Evolutionary conservation across 2,888 invertebrate species (phyloP).

Genomic region (Leptopterna dolabrata): DNA sequence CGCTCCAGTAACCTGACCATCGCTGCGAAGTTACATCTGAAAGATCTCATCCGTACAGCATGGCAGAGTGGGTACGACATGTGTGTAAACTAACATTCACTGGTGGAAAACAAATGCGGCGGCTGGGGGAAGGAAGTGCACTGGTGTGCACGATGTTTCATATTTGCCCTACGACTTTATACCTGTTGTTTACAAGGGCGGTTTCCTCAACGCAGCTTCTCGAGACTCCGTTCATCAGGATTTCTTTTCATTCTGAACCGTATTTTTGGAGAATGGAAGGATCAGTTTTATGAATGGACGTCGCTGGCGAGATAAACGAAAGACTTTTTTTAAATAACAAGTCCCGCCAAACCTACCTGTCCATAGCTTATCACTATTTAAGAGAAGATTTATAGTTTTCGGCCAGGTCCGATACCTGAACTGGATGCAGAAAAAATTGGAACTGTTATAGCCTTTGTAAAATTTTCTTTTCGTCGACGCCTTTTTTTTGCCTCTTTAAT

Average conservation of each 20-base stretch:
- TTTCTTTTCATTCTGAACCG: not conserved
- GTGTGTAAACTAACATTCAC: constrained; percentile 16
- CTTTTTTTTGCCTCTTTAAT: constrained; percentile 3
- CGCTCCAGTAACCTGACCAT: not conserved
- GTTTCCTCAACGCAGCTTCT: not conserved
- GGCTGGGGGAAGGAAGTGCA: not conserved
- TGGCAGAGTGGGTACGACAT: not conserved
- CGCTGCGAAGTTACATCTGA: not conserved
- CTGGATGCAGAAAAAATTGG: not conserved
- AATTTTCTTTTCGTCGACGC: not conserved
- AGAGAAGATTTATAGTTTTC: constrained; percentile 33
- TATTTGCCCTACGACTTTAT: constrained; percentile 37
- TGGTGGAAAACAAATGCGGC: not conserved
- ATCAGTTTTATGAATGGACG: constrained; percentile 37
- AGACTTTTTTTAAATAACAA: not conserved
- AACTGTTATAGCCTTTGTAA: not conserved
- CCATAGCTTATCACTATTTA: constrained; percentile 30
- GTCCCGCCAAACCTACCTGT: constrained; percentile 20
- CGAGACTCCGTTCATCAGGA: constrained; percentile 11
- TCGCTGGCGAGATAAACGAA: not conserved
- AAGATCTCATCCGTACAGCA: not conserved
- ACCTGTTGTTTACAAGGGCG: not conserved
- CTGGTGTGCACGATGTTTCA: constrained; percentile 28
- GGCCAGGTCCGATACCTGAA: not conserved
- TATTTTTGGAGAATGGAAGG: constrained; percentile 25